Evolutionary conservation across 2,113 vertebrate genomes (phyloP).

Genomic region (Sphyrna mokarran): DNA sequence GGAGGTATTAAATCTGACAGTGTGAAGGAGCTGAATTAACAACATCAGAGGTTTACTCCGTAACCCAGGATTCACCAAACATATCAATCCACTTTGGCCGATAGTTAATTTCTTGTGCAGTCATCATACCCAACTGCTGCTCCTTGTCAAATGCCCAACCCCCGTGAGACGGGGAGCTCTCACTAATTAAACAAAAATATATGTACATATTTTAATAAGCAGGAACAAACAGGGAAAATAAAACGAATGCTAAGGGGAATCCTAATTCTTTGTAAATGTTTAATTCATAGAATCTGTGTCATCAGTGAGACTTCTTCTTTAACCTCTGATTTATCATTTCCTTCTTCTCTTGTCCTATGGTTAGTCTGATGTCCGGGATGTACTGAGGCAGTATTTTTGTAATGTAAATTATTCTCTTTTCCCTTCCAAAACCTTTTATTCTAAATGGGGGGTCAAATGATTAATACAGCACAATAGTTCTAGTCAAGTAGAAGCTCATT

Average conservation of each 20-base stretch:
- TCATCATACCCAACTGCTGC: not conserved
- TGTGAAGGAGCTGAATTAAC: constrained; percentile 6
- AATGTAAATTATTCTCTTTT: constrained; percentile 12
- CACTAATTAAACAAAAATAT: not conserved
- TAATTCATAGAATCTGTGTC: not conserved
- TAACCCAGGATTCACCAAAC: not conserved
- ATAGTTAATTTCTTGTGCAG: not conserved
- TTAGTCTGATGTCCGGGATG: not conserved
- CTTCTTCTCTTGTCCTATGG: not conserved
- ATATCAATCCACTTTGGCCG: not conserved
- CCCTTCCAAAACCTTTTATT: constrained; percentile 11
- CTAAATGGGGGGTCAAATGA: constrained; percentile 33
- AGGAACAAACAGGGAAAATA: not conserved
- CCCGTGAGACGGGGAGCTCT: not conserved
- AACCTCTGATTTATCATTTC: not conserved
- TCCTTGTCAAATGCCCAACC: not conserved
- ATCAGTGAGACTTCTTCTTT: no score
- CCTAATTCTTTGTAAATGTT: not conserved
- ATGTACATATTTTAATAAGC: not conserved
- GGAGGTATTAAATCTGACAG: not conserved
- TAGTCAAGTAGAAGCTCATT: constrained; percentile 35
- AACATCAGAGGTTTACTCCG: not conserved
- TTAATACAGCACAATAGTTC: constrained; percentile 30
- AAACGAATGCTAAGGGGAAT: not conserved
- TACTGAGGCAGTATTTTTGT: not conserved